phyloP scores from a whole-genome alignment of 2,888 invertebrate genomes.

The Eurytoma californica region DNA sequence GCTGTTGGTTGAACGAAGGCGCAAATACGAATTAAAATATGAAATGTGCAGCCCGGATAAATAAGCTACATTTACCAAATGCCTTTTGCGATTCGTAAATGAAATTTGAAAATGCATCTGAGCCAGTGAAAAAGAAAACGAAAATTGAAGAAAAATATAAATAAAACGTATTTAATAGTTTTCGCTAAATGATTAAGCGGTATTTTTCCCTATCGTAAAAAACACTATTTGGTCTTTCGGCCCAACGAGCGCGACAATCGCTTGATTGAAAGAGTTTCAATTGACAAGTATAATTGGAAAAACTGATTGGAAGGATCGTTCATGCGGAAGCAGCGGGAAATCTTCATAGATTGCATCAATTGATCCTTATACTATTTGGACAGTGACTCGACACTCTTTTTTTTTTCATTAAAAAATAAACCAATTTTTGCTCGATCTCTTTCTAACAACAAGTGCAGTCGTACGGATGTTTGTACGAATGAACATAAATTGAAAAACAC shows the following conservation, averaged over 20 bases:
- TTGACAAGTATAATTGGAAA: constrained; percentile 48
- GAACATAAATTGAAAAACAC: too few relatives aligned
- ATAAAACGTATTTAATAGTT: background rate
- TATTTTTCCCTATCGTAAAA: background rate
- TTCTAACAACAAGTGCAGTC: too few relatives aligned
- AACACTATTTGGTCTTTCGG: constrained; percentile 8
- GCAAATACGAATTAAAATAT: too few relatives aligned
- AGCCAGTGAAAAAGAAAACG: background rate
- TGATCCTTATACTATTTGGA: constrained; percentile 10
- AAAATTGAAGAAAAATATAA: background rate
- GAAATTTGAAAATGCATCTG: too few relatives aligned
- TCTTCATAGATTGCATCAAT: constrained; percentile 18
- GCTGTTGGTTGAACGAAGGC: too few relatives aligned
- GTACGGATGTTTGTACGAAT: too few relatives aligned
- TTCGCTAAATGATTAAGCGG: background rate
- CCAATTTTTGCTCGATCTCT: too few relatives aligned
- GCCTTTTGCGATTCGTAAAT: too few relatives aligned
- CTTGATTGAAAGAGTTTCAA: constrained; percentile 38
- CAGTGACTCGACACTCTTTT: background rate
- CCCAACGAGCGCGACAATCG: background rate
- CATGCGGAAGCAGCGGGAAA: constrained; percentile 27
- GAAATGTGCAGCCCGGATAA: too few relatives aligned
- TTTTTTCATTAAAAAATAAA: too few relatives aligned
- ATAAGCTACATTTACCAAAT: too few relatives aligned
- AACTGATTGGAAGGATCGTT: constrained; percentile 37